phyloP scores from a whole-genome alignment of 2,797 vertebrate genomes.

The Alauda arvensis region DNA sequence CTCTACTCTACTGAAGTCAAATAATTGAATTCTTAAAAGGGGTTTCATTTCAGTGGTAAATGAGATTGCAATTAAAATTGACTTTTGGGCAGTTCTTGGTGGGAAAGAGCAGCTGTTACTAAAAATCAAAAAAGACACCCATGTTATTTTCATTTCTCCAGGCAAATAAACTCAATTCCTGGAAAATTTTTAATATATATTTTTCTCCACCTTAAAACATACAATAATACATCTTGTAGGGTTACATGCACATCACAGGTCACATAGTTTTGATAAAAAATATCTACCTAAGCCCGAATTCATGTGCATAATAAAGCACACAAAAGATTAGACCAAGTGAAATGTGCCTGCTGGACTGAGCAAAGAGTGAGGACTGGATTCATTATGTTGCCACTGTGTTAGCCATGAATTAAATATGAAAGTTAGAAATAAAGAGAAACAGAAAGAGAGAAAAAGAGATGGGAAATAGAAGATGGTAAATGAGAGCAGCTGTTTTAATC shows the following conservation, averaged over 20 bases:
- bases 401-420: not conserved
- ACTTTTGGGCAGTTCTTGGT: not conserved
- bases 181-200: not conserved
- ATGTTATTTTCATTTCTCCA: not conserved
- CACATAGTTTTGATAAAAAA: not conserved
- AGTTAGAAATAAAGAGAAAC: not conserved
- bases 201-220: not conserved
- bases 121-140: not conserved
- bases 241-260: not conserved
- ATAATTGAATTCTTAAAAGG: not conserved
- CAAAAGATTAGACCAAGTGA: not conserved
- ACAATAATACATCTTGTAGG: not conserved
- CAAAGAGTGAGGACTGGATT: not conserved
- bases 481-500: not conserved
- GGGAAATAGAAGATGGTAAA: not conserved
- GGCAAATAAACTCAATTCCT: not conserved
- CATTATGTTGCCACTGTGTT: not conserved
- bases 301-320: not conserved
- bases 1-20: not conserved
- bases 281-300: not conserved
- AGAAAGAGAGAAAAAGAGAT: not conserved
- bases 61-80: not conserved
- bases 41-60: not conserved
- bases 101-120: not conserved
- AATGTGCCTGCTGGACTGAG: not conserved